Base-by-base conservation (phyloP, 2,113 vertebrate species). In the Petroica traversi region DNA sequence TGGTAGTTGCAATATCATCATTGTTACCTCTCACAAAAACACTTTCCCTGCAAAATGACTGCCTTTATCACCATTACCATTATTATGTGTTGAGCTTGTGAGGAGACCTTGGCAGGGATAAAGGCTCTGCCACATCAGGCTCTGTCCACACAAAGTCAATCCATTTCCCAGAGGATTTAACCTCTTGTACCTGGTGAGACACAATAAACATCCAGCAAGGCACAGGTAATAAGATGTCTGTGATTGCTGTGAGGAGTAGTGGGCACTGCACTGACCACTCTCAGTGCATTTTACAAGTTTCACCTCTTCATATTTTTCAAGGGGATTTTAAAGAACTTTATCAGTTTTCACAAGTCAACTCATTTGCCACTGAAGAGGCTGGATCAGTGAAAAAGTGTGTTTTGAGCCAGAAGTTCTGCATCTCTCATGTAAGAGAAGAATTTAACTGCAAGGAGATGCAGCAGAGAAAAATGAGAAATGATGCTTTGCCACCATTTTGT, bases 41-140 rank as follows among this genome's bases (percentile, higher is more conserved):
- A 52, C 19, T 48, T 63, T 36, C 40, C 36, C 46, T 72, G 58
- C 66, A 72, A 92, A 89, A 61, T 20, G 11, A 57, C 19, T 90
- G 72, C 77, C 40, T 84, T 76, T 51, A 29, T 69, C 34, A 36
- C 34, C 7, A 0, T 58, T 41, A n/a, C 23, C 24, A 11, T 58
- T 36, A 20, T 28, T 14, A 6, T 8, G 15, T 9, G 1, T 11
- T 20, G 68, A 82, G 54, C 3, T 0, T 2, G 10, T 14, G 78
- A 55, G 38, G 41, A 62, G 36, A 20, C 72, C 63, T 43, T 28
- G 34, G 20, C 59, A 83, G 55, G 85, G 59, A 71, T 86, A 58
- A 77, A 68, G 75, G 63, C 46, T 86, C 92, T 68, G 75, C 33
- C 58, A 28, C 67, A 52, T 43, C 74, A 79, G 34, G 40, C 48